Base-by-base conservation (phyloP, 2,797 vertebrate species). In the Steatocranus sp. region DNA sequence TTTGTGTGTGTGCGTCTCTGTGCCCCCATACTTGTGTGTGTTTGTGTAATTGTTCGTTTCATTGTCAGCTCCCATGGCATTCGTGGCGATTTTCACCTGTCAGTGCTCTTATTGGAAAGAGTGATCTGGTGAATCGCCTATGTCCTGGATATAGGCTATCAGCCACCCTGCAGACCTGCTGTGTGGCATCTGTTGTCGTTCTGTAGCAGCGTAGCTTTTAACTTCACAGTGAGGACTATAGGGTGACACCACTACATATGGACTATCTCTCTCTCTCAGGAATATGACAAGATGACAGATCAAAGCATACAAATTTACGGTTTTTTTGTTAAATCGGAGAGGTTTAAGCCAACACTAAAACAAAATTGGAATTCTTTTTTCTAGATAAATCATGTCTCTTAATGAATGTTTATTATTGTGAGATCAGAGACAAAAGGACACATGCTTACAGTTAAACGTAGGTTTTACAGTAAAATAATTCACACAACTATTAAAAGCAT, bases 31-130 rank as follows among this genome's bases (percentile, higher is more conserved):
- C 79, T 82, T 80, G 80, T 84, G 85, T 85, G 81, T 76, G 43
- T 87, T 86, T 88, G 87, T 78, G 86, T 79, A 91, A 85, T 88
- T 89, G 90, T 89, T 87, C 76, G 50, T 92, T 90, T 87, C 84
- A 88, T 86, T 87, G 90, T 83, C 79, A 84, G 79, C 85, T 91
- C 89, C 91, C 82, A 17, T 82, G 91, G 84, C 82, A 88, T 93
- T 89, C 32, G 79, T 84, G 89, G 87, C 50, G 34, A 86, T 92
- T 95, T 93, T 93, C 91, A 94, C 91, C 91, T 93, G 93, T 94
- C 94, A 92, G 53, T 82, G 92, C 76, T 94, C 94, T 94, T 93
- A 92, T 74, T 78, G 87, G 77, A 86, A 51, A 82, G 84, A 87
- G 83, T 27, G 63, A 86, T 90, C 84, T 82, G 85, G 90, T 75